A percentile compares a stretch with the other conserved stretches of the same genome.
Conservation (phyloP, 1,140 invertebrate species). For the Capitella teleta region DNA sequence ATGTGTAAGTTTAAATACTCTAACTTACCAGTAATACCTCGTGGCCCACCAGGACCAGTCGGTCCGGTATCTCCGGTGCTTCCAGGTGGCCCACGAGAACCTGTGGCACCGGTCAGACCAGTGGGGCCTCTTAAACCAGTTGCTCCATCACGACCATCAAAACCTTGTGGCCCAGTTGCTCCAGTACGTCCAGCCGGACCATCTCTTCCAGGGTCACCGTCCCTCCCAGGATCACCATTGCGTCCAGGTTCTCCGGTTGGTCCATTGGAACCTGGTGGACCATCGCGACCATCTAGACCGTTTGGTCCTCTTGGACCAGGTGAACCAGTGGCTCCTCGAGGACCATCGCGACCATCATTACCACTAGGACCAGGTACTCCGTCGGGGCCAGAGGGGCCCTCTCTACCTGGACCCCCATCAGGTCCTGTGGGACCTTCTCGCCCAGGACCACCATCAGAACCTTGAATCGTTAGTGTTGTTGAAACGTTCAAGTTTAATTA, state of each 20-base stretch:
- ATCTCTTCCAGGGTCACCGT: no score
- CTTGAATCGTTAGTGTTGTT: not conserved
- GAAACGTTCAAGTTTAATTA: no score
- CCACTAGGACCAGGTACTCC: not conserved
- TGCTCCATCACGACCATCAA: not conserved
- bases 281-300: not conserved
- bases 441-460: not conserved
- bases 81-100: no score
- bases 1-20: no score
- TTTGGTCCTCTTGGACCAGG: not conserved
- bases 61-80: no score
- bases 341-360: not conserved
- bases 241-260: no score
- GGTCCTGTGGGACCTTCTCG: not conserved
- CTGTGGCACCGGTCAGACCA: no score
- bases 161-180: not conserved
- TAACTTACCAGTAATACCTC: not conserved
- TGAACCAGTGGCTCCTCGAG: not conserved
- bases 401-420: slow-evolving; percentile 2
- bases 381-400: not conserved
- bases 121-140: no score
- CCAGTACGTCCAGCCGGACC: no score
- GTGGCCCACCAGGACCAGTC: not conserved
- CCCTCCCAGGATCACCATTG: no score
- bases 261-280: no score